Evolutionary conservation across 2,113 vertebrate species (phyloP).

Genomic region (human (Homo sapiens)): GRCh38 chr7:44702001-44702500

Average conservation of each 20-base stretch:
- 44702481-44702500: no score
- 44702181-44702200: background rate
- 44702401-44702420: background rate
- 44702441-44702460: background rate
- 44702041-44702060: background rate
- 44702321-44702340: background rate
- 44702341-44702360: accelerated
- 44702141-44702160: background rate
- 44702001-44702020: no score
- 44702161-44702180: accelerated
- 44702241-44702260: accelerated
- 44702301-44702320: background rate
- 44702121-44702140: background rate
- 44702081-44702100: background rate
- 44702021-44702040: no score
- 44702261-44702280: background rate
- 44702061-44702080: no score
- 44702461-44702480: no score
- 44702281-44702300: background rate
- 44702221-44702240: background rate
- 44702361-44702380: accelerated
- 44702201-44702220: background rate
- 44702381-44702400: background rate
- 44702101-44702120: background rate
- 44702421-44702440: background rate